Percentiles rank a stretch among this genome's conserved stretches.
Evolutionary conservation across 2,888 invertebrate species (phyloP).

Genomic region (Pasiphila rectangulata): DNA sequence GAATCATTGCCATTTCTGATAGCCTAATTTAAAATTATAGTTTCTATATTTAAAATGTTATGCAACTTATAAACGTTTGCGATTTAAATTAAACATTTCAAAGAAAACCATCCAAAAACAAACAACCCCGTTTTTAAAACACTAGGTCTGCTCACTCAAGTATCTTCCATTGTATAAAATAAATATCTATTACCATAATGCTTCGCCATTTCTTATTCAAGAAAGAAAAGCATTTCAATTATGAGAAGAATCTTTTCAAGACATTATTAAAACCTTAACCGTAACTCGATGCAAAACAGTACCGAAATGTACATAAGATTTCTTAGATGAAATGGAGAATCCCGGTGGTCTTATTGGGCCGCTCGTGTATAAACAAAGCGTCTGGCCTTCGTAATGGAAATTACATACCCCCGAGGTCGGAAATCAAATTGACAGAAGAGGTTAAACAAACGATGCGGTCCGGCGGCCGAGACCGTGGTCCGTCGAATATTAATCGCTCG

Average conservation of each 20-base stretch:
- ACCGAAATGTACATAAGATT: constrained; percentile 39
- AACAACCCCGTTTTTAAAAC: too few relatives aligned
- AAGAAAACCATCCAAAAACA: not conserved
- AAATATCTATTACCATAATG: constrained; percentile 18
- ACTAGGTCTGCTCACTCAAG: not conserved
- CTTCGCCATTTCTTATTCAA: constrained; percentile 10
- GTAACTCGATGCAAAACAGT: constrained; percentile 30
- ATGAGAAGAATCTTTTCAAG: constrained; percentile 19
- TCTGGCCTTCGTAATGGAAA: constrained; percentile 74
- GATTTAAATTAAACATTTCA: not conserved
- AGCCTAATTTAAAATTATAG: too few relatives aligned
- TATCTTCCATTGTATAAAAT: constrained; percentile 18
- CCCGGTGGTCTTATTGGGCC: constrained; percentile 58
- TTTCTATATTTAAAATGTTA: too few relatives aligned
- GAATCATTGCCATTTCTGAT: too few relatives aligned
- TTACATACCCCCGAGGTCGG: constrained; percentile 77
- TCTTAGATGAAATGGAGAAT: constrained; percentile 56
- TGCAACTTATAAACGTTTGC: too few relatives aligned
- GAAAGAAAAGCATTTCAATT: constrained; percentile 23
- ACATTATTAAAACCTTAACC: constrained; percentile 29
- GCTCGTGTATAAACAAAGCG: constrained; percentile 69
- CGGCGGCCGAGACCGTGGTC: constrained; percentile 64
- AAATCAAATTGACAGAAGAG: constrained; percentile 81
- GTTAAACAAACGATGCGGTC: constrained; percentile 79
- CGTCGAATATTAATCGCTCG: constrained; percentile 74